Percentiles rank a stretch among this genome's conserved stretches.
These are phyloP conservation scores for Volucella zonaria DNA, from an alignment of 2,888 invertebrate genomes.

Conservation along the genomic window DNA sequence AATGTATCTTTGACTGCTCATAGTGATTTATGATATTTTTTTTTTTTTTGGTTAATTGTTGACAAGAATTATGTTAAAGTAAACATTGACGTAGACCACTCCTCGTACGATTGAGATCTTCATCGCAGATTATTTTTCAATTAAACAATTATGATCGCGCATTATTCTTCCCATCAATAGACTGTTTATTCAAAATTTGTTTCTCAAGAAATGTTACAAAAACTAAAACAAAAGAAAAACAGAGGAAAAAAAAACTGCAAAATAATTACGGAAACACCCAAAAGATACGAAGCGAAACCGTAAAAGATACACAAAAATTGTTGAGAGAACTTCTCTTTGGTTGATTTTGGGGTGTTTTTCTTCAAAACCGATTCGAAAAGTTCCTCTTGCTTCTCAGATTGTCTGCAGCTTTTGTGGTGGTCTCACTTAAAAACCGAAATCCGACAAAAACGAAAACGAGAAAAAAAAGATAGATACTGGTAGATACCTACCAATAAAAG, in stretches of 20 bases:
- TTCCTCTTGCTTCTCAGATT: not conserved
- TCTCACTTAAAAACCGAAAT: not conserved
- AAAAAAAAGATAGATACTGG: not conserved
- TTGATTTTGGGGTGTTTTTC: not conserved
- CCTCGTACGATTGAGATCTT: conserved; percentile 7
- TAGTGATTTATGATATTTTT: conserved; percentile 3
- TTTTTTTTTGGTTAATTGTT: conserved; percentile 23
- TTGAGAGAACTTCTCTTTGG: too few species aligned
- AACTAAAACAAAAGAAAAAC: not conserved
- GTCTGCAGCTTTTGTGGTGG: conserved; percentile 3
- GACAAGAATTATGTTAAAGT: conserved; percentile 11
- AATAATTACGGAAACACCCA: conserved; percentile 26
- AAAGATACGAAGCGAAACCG: not conserved
- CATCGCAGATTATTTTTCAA: conserved; percentile 40
- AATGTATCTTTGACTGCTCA: not conserved
- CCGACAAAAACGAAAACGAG: not conserved
- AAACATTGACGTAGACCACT: not conserved
- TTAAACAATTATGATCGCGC: conserved; percentile 26
- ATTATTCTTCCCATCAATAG: not conserved
- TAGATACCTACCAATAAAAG: not conserved
- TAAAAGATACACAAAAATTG: not conserved
- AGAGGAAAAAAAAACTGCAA: not conserved
- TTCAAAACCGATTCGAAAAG: not conserved
- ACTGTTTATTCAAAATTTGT: not conserved
- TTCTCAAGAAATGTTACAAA: not conserved